Conservation (phyloP, 1,140 invertebrate genomes). For the Ptiloglossa arizonensis region DNA sequence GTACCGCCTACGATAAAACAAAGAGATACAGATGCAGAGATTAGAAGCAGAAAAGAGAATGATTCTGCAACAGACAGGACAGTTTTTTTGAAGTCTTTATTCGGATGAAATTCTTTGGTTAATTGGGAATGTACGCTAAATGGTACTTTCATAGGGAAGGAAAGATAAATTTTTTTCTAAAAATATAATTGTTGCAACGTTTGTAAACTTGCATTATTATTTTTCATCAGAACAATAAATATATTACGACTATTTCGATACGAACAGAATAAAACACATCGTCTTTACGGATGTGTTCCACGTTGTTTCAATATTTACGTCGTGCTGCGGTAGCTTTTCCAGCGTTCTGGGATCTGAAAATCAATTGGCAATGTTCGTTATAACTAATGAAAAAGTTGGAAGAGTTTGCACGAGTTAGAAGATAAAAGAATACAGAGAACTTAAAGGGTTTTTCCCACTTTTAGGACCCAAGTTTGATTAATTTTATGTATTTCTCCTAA, state of each 20-base stretch:
- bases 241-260: too few relatives aligned
- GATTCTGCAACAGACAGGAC: constrained; percentile 76
- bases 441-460: too few relatives aligned
- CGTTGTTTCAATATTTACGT: constrained; percentile 55
- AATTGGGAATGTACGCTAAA: background rate
- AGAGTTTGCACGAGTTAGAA: background rate
- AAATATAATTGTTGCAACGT: too few relatives aligned
- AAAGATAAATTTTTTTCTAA: too few relatives aligned
- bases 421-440: too few relatives aligned
- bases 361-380: background rate
- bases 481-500: background rate
- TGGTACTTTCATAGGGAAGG: background rate
- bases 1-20: constrained; percentile 76
- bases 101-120: constrained; percentile 68
- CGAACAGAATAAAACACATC: background rate
- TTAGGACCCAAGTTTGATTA: too few relatives aligned
- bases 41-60: constrained; percentile 71
- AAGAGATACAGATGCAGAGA: constrained; percentile 78
- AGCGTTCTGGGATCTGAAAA: constrained; percentile 68
- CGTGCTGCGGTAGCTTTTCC: constrained; percentile 54
- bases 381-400: background rate
- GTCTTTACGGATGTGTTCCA: constrained; percentile 66
- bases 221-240: too few relatives aligned
- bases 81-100: constrained; percentile 81
- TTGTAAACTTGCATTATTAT: too few relatives aligned